Conservation (phyloP, 2,888 invertebrate species). For the Alitta virens region DNA sequence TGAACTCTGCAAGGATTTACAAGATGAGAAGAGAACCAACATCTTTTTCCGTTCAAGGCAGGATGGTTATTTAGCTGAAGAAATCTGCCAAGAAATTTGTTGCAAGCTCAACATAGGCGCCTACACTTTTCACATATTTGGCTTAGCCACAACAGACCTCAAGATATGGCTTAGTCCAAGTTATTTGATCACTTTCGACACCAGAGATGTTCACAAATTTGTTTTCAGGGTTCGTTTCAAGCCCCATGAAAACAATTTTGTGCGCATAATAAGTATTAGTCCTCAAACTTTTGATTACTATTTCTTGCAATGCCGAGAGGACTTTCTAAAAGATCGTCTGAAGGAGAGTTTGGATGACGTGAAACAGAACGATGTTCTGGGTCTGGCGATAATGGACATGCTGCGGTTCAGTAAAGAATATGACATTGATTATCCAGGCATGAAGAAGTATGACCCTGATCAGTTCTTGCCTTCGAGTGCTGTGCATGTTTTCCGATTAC, state of each 20-base stretch:
- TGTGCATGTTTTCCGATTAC: not conserved
- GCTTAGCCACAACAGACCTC: not conserved
- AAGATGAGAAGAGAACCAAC: too few species aligned
- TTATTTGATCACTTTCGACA: not conserved
- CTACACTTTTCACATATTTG: constrained; percentile 1
- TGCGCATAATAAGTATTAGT: not conserved
- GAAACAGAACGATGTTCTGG: not conserved
- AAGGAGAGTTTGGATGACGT: not conserved
- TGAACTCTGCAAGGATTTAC: too few species aligned
- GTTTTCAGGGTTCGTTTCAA: not conserved
- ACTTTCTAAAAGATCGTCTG: not conserved
- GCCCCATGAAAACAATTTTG: not conserved
- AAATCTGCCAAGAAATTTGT: not conserved
- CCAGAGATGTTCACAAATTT: not conserved
- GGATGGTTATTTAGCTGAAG: not conserved
- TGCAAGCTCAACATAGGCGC: not conserved
- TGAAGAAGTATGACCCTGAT: not conserved
- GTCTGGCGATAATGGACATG: not conserved
- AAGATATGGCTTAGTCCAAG: not conserved
- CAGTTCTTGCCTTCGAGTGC: not conserved
- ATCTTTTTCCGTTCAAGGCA: not conserved
- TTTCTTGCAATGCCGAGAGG: not conserved
- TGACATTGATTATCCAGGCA: not conserved
- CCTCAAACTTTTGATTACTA: not conserved
- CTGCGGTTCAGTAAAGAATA: not conserved